Evolutionary conservation across 1,140 invertebrate species (phyloP).

Genomic region (Drosophila mojavensis): DNA sequence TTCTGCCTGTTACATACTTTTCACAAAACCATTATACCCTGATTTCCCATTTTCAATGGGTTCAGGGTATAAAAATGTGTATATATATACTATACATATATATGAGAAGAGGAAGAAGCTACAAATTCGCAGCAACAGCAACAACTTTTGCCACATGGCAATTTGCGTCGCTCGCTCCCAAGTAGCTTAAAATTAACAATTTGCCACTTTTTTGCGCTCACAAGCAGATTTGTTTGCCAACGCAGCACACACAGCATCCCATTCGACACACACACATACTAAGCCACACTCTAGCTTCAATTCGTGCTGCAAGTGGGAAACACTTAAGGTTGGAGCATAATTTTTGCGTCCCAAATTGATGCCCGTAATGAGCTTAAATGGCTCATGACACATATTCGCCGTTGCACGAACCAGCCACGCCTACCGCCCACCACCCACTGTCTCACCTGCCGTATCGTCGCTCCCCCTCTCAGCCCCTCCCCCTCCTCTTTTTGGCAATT

Average conservation of each 20-base stretch:
- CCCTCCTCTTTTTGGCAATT: slow-evolving; percentile 1
- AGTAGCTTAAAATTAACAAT: slow-evolving; percentile 79
- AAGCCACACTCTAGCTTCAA: slow-evolving; percentile 12
- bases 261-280: neutral
- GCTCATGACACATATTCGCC: slow-evolving; percentile 79
- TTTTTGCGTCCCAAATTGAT: slow-evolving; percentile 78
- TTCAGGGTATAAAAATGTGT: too few relatives aligned
- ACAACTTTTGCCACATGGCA: slow-evolving; percentile 34
- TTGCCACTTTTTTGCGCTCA: slow-evolving; percentile 70
- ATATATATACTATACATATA: too few relatives aligned
- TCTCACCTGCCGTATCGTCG: too few relatives aligned
- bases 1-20: too few relatives aligned
- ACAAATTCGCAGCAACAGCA: slow-evolving; percentile 21
- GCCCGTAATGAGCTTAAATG: slow-evolving; percentile 83
- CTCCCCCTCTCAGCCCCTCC: neutral
- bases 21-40: too few relatives aligned
- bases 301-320: slow-evolving; percentile 52
- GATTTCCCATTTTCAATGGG: too few relatives aligned
- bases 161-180: slow-evolving; percentile 16
- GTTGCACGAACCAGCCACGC: slow-evolving; percentile 26
- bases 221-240: slow-evolving; percentile 51
- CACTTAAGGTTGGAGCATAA: slow-evolving; percentile 66
- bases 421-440: neutral
- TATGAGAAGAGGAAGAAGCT: neutral
- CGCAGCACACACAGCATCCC: slow-evolving; percentile 13